Evolutionary conservation across 1,140 invertebrate genomes (phyloP).

Genomic region (Macrobrachium rosenbergii): DNA sequence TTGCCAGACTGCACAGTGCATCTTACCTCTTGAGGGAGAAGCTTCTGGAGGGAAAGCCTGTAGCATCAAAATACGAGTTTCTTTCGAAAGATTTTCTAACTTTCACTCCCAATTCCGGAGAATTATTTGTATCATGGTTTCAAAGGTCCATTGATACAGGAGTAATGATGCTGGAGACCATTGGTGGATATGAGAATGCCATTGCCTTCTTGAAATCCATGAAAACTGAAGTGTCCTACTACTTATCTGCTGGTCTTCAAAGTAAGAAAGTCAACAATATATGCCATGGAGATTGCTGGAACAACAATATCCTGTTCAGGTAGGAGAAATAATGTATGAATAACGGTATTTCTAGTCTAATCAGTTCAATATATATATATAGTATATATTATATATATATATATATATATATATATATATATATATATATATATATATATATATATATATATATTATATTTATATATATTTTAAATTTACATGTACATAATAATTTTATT

Average conservation of each 20-base stretch:
- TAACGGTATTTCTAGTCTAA: background rate
- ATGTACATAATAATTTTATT: too few species aligned
- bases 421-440: constrained; percentile 20
- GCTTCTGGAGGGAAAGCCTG: too few species aligned
- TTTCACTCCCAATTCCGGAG: background rate
- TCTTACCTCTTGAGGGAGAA: too few species aligned
- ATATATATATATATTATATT: background rate
- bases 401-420: constrained; percentile 19
- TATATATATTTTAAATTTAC: background rate
- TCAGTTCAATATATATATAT: background rate
- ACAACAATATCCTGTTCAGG: constrained; percentile 49
- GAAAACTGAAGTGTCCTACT: too few species aligned
- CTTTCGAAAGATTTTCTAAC: too few species aligned
- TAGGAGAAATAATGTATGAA: background rate
- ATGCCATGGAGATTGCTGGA: constrained; percentile 41
- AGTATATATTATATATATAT: constrained; percentile 19
- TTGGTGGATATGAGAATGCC: too few species aligned
- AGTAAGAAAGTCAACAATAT: background rate
- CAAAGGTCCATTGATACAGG: background rate
- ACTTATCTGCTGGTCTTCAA: too few species aligned
- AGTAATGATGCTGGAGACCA: too few species aligned
- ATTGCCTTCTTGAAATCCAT: too few species aligned
- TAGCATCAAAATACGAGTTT: too few species aligned
- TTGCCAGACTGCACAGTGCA: too few species aligned
- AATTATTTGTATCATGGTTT: background rate